These are phyloP conservation scores for Villa cingulata DNA, from an alignment of 2,888 invertebrate genomes.

Conservation along the genomic window DNA sequence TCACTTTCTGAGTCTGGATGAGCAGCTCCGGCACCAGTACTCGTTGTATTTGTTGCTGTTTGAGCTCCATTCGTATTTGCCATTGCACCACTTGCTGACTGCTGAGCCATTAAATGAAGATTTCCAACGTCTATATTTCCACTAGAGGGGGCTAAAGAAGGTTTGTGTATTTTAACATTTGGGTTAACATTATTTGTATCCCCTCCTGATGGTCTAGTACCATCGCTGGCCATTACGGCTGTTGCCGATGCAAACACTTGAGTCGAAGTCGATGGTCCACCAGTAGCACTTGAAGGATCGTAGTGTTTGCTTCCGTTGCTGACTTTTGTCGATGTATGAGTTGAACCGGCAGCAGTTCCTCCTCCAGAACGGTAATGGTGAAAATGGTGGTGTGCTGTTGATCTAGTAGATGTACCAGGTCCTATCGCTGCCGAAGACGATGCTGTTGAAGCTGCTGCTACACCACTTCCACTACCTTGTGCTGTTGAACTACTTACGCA, in stretches of 20 bases:
- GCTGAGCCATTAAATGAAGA: constrained; percentile 35
- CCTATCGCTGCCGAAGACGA: constrained; percentile 9
- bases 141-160: constrained; percentile 8
- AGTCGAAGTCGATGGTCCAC: constrained; percentile 8
- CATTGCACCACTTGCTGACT: constrained; percentile 24
- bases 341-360: constrained; percentile 14
- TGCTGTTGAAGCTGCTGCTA: constrained; percentile 18
- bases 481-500: constrained; percentile 30
- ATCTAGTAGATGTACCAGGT: constrained; percentile 9
- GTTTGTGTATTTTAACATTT: constrained; percentile 12
- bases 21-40: constrained; percentile 21
- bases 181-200: constrained; percentile 16
- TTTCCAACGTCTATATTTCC: constrained; percentile 33
- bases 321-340: constrained; percentile 9
- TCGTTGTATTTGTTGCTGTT: constrained; percentile 7
- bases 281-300: constrained; percentile 12
- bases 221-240: constrained; percentile 17
- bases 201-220: constrained; percentile 22
- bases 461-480: constrained; percentile 21
- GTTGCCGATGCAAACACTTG: constrained; percentile 3
- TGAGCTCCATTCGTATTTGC: constrained; percentile 5
- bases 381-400: constrained; percentile 12
- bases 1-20: constrained; percentile 60
- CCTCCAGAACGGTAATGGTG: constrained; percentile 10
- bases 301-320: constrained; percentile 6